These are phyloP conservation scores for Bucco capensis DNA, from an alignment of 2,113 vertebrate species.

Conservation along the genomic window DNA sequence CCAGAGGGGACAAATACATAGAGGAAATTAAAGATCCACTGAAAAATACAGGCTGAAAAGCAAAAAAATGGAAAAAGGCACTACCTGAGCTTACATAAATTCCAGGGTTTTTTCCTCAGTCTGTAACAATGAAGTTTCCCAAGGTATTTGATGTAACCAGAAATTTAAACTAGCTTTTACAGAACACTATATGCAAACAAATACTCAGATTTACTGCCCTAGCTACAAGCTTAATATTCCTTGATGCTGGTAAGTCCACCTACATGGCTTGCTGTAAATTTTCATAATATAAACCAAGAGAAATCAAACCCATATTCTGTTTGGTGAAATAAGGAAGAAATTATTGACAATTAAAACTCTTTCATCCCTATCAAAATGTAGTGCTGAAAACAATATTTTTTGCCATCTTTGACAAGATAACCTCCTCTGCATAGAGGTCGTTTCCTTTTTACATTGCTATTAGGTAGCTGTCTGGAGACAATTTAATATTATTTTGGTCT, in stretches of 20 bases:
- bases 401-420: neutral
- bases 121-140: neutral
- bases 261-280: neutral
- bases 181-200: neutral
- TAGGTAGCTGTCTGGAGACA: neutral
- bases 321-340: neutral
- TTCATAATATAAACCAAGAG: neutral
- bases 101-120: neutral
- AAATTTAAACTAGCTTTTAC: neutral
- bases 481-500: constrained; percentile 29
- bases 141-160: neutral
- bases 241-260: neutral
- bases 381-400: neutral
- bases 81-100: neutral
- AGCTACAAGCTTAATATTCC: neutral
- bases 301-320: neutral
- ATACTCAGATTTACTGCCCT: neutral
- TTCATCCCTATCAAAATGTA: neutral
- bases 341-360: neutral
- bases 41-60: constrained; percentile 30
- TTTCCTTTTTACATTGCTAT: neutral
- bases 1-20: constrained; percentile 51
- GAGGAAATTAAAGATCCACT: constrained; percentile 32
- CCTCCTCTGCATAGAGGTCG: neutral
- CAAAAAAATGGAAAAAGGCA: neutral